Base-by-base conservation (phyloP, 2,888 invertebrate genomes). In the Pelosia muscerda region DNA sequence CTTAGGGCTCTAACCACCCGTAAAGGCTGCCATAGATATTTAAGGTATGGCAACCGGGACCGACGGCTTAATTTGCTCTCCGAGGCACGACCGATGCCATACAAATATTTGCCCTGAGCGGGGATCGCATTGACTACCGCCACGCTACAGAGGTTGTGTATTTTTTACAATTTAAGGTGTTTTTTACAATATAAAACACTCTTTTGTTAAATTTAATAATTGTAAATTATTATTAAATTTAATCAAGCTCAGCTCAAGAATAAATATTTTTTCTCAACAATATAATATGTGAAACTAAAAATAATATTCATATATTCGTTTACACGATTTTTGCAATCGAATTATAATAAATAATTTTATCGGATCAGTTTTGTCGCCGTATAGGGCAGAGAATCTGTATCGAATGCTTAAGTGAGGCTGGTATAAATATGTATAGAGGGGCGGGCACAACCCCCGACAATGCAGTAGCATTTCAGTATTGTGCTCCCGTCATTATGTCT, bases 341-440 rank as follows among this genome's bases (percentile, higher is more conserved):
- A 81, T 83, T 76, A 76, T 67, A 76, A 82, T 84, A 81, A 85
- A 83, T 83, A 78, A 79, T 77, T 76, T n/a, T 74, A 76, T 79
- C 76, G 69, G 26, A 69, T 59, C 53, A 42, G 60, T 76, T 70
- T 72, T 56, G 63, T 74, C 67, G 62, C 59, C 63, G 67, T 72
- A 57, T 76, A 78, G 76, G 77, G 70, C 78, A 75, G 74, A 64
- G 76, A 74, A 74, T 73, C 75, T 75, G 71, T 79, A 76, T 74
- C 76, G 77, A 83, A 84, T 81, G 81, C 82, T 79, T 85, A 82
- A 81, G 79, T 81, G 79, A 87, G 77, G 76, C 79, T 76, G 71
- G 80, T 89, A 89, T 93, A 91, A 92, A 94, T 94, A 94, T 94
- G 90, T 91, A 94, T 93, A 86, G 91, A 89, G 81, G 88, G 94